Conservation (phyloP, 1,140 invertebrate genomes). For the Ceratina japonica region DNA sequence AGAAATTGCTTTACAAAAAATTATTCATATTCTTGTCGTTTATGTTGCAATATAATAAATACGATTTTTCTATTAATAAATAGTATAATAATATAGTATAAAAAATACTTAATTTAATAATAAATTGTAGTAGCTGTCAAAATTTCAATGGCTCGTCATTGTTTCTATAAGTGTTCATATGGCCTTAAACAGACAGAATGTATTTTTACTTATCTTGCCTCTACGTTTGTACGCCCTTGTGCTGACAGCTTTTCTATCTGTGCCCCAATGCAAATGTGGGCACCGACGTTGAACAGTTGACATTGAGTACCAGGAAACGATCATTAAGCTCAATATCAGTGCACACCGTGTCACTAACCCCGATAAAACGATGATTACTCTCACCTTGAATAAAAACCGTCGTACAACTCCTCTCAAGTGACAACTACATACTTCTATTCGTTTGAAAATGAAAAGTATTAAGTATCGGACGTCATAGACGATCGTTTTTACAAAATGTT, state of each 20-base stretch:
- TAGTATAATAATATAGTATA: no score
- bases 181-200: background rate
- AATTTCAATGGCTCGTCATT: no score
- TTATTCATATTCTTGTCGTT: no score
- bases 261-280: constrained; percentile 24
- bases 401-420: background rate
- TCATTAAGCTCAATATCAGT: constrained; percentile 51
- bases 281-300: constrained; percentile 53
- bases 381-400: constrained; percentile 20
- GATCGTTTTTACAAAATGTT: constrained; percentile 11
- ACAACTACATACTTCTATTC: no score
- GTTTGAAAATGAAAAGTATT: no score
- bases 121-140: no score
- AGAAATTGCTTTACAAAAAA: no score
- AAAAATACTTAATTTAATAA: no score
- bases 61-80: no score
- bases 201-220: background rate
- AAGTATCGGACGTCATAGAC: no score
- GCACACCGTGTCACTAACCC: constrained; percentile 42
- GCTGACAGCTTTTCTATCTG: constrained; percentile 30
- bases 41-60: no score
- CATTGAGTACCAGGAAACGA: constrained; percentile 56
- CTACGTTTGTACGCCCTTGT: background rate
- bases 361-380: constrained; percentile 34
- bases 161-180: no score